Evolutionary conservation across 2,797 vertebrate genomes (phyloP), one percentile per base, ranked within the genome.

Genomic region (Erpetoichthys calabaricus): DNA sequence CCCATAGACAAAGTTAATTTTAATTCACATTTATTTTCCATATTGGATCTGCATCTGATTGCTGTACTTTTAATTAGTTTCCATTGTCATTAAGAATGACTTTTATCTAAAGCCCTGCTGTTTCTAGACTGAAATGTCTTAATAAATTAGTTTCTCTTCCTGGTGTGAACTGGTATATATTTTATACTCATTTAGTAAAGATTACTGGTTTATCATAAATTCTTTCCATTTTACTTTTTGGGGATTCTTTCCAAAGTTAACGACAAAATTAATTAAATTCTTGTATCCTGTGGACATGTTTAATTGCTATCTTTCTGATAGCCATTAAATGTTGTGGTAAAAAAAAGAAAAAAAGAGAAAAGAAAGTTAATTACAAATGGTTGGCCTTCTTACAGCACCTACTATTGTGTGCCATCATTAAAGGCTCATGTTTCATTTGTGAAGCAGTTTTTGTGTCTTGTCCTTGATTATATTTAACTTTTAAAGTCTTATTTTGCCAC

Each of bases 121-220:
- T 70, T 62, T 66, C 54, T 49, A n/a, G 62, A 64, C 8, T 52
- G 47, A 70, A 68, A 69, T 41, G 42, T 60, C 63, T 69, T 67
- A 62, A 68, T 64, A 44, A 72, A 73, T 68, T 62, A 64, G 67
- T 69, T 70, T 73, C 60, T 67, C 60, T 56, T 64, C 57, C 52
- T n/a, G 43, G 44, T 66, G 52, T 68, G 59, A 72, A 68, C 67
- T 66, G 64, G 45, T 59, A 69, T 51, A 45, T 61, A 69, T 62
- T 57, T 64, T 59, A 62, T 56, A 7, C 55, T 42, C 45, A 55
- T 65, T 63, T 56, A 64, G 46, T 63, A 56, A 65, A 64, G 56
- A 60, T 55, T 63, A n/a, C 0, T 0, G 45, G 57, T 62, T 67
- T 47, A 7, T 63, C 45, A 68, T 46, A 68, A 59, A 69, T 61